A percentile compares a stretch with the other conserved stretches of the same genome.
These are phyloP conservation scores for Camarhynchus parvulus DNA, from an alignment of 2,113 vertebrate species.

Conservation along the genomic window DNA sequence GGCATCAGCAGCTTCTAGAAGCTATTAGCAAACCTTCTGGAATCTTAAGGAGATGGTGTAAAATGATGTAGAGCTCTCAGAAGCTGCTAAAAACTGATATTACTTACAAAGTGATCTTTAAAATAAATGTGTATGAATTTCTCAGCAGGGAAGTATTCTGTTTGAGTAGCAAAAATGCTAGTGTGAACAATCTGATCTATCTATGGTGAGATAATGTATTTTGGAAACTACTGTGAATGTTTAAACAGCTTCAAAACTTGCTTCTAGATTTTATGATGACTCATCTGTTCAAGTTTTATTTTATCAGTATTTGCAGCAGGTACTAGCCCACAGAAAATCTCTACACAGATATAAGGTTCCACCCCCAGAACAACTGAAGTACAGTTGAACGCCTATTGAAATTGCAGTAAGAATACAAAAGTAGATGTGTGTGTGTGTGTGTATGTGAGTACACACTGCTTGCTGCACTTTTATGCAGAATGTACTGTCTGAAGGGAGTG, in stretches of 20 bases:
- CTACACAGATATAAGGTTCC: neutral
- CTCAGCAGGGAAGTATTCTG: neutral
- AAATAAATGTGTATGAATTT: neutral
- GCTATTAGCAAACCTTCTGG: neutral
- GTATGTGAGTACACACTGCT: neutral
- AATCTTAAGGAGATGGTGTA: neutral
- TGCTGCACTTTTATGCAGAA: neutral
- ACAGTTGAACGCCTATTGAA: neutral
- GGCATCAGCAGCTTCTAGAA: neutral
- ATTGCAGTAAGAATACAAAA: neutral
- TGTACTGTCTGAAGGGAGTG: neutral
- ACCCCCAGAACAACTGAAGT: neutral
- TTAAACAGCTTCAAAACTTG: neutral
- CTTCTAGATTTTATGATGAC: neutral
- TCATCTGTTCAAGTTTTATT: neutral
- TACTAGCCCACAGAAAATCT: neutral
- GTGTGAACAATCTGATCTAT: neutral
- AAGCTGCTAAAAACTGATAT: neutral
- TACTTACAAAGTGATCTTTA: neutral
- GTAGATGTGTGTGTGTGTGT: neutral
- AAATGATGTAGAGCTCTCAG: neutral
- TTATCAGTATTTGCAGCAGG: neutral
- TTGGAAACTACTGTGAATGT: neutral
- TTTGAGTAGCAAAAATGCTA: neutral
- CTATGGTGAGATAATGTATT: neutral